Evolutionary conservation across 1,140 invertebrate species (phyloP), one percentile per base, ranked within the genome.

Genomic region (Orius laevigatus): DNA sequence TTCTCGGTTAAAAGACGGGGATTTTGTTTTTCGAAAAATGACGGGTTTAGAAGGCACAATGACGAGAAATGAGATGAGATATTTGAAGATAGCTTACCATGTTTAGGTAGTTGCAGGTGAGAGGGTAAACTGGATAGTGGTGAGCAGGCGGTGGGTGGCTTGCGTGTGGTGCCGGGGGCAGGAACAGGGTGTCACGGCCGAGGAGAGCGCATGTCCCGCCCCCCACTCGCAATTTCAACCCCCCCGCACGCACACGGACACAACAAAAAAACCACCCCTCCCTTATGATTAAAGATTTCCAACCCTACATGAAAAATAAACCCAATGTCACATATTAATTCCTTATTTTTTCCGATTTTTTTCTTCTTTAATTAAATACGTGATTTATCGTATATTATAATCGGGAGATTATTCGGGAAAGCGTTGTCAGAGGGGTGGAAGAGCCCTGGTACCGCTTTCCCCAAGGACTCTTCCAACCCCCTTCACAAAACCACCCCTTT

Each of bases 121-220:
- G 11, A 16, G 25, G 43, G 43, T 45, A n/a, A 19, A 19, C 32
- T 19, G 43, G 19, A 32, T n/a, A 45, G 43, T 45, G 43, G 43
- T 45, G 43, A 19, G 25, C 19, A 31, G 43, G 19, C 19, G 43
- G 43, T 45, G 32, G 43, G 25, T 45, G 25, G 43, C 49, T 57
- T 67, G 58, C 61, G 66, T 60, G 53, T 39, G 62, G 59, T 51
- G 57, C 57, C 12, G 57, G 58, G 34, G 60, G 58, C 44, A 58
- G 56, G 35, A 63, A 60, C 60, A 59, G 59, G 61, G 59, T 46
- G 59, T 58, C 51, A 57, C 43, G 43, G 19, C n/a, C 11, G 34
- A n/a, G 43, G 12, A 6, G 25, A 10, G 43, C 43, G 63, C 63
- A 6, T 63, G 60, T 12, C 62, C 66, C 25, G 61, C 38, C 35